Conservation (phyloP, 2,797 vertebrate species). For the Tangara arthus region DNA sequence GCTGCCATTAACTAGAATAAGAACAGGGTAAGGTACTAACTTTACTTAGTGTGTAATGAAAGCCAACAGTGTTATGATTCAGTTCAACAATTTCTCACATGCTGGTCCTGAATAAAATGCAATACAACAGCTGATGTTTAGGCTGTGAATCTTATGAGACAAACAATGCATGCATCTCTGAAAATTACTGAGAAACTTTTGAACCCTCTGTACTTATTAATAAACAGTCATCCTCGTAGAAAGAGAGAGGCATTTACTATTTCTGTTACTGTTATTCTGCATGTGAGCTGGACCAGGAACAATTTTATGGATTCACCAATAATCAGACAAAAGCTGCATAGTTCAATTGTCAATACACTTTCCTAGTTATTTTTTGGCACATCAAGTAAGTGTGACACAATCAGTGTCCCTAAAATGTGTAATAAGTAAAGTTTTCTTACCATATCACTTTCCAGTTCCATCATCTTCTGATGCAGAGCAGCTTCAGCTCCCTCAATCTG, state of each 20-base stretch:
- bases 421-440: constrained; percentile 68
- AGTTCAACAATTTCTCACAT: background rate
- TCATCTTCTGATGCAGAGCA: constrained; percentile 97
- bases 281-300: background rate
- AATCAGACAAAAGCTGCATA: background rate
- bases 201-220: background rate
- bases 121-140: background rate
- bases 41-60: background rate
- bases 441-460: constrained; percentile 98
- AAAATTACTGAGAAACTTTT: background rate
- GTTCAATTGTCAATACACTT: background rate
- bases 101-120: background rate
- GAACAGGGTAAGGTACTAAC: background rate
- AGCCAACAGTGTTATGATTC: background rate
- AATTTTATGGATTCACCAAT: background rate
- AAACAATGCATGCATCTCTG: background rate
- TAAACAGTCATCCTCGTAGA: background rate
- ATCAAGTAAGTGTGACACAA: background rate
- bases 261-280: background rate
- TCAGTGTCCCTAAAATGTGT: background rate
- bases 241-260: background rate
- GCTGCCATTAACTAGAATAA: background rate
- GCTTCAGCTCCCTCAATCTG: constrained; percentile 98
- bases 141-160: background rate
- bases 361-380: background rate